Conservation (phyloP, 1,140 invertebrate species). For the Drosophila oshimai region DNA sequence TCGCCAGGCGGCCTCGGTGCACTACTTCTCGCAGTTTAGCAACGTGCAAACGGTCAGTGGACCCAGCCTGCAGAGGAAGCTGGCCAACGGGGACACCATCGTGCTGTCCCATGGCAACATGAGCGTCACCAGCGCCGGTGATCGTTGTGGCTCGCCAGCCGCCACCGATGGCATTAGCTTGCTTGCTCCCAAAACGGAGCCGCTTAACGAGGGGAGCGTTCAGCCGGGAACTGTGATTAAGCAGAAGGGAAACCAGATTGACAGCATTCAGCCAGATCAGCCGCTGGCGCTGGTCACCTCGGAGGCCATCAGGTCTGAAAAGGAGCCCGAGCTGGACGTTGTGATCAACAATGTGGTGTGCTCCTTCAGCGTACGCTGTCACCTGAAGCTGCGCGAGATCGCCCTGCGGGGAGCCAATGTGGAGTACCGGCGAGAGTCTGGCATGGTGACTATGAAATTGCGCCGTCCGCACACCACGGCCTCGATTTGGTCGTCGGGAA, state of each 20-base stretch:
- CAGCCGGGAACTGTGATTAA: conserved; percentile 28
- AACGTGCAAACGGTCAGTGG: conserved; percentile 36
- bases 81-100: conserved; percentile 51
- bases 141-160: too few species aligned
- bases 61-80: conserved; percentile 30
- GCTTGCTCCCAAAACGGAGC: background rate
- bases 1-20: conserved; percentile 30
- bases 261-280: conserved; percentile 3
- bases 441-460: conserved; percentile 99
- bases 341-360: conserved; percentile 99
- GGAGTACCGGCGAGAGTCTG: conserved; percentile 97
- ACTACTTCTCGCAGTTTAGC: conserved; percentile 66
- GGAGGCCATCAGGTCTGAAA: conserved; percentile 17
- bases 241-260: background rate
- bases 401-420: conserved; percentile 97
- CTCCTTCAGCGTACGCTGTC: conserved; percentile 98
- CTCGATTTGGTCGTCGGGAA: conserved; percentile 98
- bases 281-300: background rate
- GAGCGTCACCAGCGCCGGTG: conserved; percentile 12
- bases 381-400: conserved; percentile 97
- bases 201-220: background rate
- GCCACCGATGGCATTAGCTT: conserved; percentile 13
- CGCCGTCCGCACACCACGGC: conserved; percentile 96
- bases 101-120: conserved; percentile 56
- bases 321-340: conserved; percentile 92